These are phyloP conservation scores for Chaenocephalus aceratus DNA, from an alignment of 2,113 vertebrate species.

Conservation along the genomic window DNA sequence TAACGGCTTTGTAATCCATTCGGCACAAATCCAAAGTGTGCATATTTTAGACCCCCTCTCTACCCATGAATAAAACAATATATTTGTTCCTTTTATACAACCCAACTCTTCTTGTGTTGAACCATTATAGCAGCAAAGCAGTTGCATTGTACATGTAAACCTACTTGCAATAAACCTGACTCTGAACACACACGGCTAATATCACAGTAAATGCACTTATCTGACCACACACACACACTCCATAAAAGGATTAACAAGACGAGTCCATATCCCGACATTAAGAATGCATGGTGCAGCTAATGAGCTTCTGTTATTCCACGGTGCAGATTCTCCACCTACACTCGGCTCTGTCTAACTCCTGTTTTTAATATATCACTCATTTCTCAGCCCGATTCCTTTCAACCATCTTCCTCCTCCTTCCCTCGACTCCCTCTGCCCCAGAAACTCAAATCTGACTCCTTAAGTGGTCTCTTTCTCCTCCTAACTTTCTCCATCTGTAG, in stretches of 20 bases:
- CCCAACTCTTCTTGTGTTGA: too few species aligned
- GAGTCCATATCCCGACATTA: slow-evolving; percentile 27
- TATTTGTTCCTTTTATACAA: too few species aligned
- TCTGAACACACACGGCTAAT: neutral
- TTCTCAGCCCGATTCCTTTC: slow-evolving; percentile 40
- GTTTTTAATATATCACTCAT: slow-evolving; percentile 48
- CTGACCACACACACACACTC: slow-evolving; percentile 18
- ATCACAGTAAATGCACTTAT: slow-evolving; percentile 15
- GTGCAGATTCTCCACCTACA: slow-evolving; percentile 49
- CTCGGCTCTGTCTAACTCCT: slow-evolving; percentile 21
- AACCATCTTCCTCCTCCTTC: slow-evolving; percentile 25
- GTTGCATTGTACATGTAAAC: too few species aligned
- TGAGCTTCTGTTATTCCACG: slow-evolving; percentile 50
- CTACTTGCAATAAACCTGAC: too few species aligned
- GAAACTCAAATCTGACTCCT: slow-evolving; percentile 60
- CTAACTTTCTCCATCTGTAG: slow-evolving; percentile 20
- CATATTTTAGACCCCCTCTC: too few species aligned
- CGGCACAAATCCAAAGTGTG: too few species aligned
- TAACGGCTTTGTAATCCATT: too few species aligned
- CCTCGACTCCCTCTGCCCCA: slow-evolving; percentile 51
- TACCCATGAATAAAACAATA: too few species aligned
- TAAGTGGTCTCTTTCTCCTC: slow-evolving; percentile 48
- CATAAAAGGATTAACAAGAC: slow-evolving; percentile 6
- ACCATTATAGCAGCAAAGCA: too few species aligned
- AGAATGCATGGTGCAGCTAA: slow-evolving; percentile 45